A percentile compares a stretch with the other conserved stretches of the same genome.
phyloP scores from a whole-genome alignment of 2,888 invertebrate genomes.

The Periphyllus acericola region DNA sequence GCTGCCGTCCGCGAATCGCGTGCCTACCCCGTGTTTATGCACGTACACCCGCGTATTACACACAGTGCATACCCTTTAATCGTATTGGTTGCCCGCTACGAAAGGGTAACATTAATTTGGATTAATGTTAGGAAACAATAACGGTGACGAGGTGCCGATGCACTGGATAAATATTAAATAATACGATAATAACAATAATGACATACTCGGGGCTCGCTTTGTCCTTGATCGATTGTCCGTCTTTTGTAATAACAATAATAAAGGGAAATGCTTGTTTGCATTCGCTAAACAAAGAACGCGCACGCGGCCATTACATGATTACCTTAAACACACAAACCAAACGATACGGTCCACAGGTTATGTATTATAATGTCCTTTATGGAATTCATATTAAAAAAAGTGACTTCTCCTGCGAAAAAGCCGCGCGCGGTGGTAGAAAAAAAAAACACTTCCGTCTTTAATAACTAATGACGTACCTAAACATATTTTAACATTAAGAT shows the following conservation, averaged over 20 bases:
- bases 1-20: neutral
- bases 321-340: conserved; percentile 61
- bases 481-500: neutral
- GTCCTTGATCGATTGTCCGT: conserved; percentile 60
- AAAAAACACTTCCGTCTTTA: neutral
- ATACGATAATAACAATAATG: conserved; percentile 60
- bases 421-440: neutral
- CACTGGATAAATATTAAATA: conserved; percentile 59
- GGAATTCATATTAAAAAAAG: conserved; percentile 37
- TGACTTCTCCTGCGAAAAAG: neutral
- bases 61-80: conserved; percentile 19
- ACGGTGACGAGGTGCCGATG: conserved; percentile 42
- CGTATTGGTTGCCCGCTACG: neutral
- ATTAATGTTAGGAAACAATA: conserved; percentile 56
- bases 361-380: conserved; percentile 57
- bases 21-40: neutral
- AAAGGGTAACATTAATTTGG: conserved; percentile 58
- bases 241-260: conserved; percentile 58
- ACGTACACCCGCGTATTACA: neutral
- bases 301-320: conserved; percentile 60
- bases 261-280: conserved; percentile 56
- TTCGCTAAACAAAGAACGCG: conserved; percentile 45
- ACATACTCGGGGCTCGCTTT: conserved; percentile 35
- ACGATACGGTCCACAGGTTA: conserved; percentile 61
- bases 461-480: neutral